Conservation (phyloP, 1,140 invertebrate genomes). For the Drepana arcuata region DNA sequence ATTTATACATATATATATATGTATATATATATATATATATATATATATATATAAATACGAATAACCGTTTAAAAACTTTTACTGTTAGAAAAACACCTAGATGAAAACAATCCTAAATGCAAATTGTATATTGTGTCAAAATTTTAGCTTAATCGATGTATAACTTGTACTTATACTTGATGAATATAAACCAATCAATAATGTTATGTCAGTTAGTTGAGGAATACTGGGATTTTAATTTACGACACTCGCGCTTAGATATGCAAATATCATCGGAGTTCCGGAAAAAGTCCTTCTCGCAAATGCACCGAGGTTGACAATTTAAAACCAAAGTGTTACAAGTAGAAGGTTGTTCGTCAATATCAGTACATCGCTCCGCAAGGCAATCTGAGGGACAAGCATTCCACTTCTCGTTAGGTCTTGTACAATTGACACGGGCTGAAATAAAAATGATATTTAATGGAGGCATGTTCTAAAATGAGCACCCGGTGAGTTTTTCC, state of each 20-base stretch:
- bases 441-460: constrained; percentile 6
- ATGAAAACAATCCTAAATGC: too few species aligned
- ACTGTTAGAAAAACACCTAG: too few species aligned
- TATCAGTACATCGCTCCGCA: constrained; percentile 15
- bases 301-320: constrained; percentile 20
- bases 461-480: neutral
- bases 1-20: too few species aligned
- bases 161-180: too few species aligned
- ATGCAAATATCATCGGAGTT: constrained; percentile 17
- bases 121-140: too few species aligned
- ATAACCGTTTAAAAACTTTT: too few species aligned
- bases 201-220: too few species aligned
- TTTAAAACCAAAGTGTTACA: constrained; percentile 17
- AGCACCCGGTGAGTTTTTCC: neutral
- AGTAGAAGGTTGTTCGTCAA: neutral
- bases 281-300: constrained; percentile 15
- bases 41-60: too few species aligned
- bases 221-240: too few species aligned
- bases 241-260: constrained; percentile 14
- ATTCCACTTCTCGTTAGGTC: constrained; percentile 22
- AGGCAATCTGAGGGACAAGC: constrained; percentile 20
- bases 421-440: constrained; percentile 28
- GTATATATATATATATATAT: too few species aligned
- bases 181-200: too few species aligned
- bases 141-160: too few species aligned